Conservation (phyloP, 2,797 vertebrate genomes). For the Phoebastria nigripes region DNA sequence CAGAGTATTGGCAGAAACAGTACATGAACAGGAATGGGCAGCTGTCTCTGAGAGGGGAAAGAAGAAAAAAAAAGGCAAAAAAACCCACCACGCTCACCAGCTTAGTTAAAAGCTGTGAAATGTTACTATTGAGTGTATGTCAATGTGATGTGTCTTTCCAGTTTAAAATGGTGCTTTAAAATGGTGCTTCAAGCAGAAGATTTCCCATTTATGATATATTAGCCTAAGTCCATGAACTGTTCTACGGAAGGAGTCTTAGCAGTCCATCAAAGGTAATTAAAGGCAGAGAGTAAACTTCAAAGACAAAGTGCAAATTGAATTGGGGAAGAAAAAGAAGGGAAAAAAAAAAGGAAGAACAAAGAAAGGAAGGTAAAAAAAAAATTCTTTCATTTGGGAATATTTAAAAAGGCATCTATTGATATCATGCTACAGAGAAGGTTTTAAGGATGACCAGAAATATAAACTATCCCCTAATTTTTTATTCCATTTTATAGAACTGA, state of each 20-base stretch:
- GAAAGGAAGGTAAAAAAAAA: not conserved
- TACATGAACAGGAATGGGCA: slow-evolving; percentile 65
- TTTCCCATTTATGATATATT: slow-evolving; percentile 71
- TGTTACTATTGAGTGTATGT: slow-evolving; percentile 66
- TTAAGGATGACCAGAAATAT: slow-evolving; percentile 6
- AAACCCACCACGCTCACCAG: not conserved
- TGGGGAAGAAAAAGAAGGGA: fast-evolving
- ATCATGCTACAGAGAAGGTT: not conserved
- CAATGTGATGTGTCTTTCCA: slow-evolving; percentile 63
- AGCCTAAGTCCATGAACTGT: slow-evolving; percentile 63
- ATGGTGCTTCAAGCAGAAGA: slow-evolving; percentile 58
- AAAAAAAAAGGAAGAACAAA: not conserved
- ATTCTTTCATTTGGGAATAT: slow-evolving; percentile 45
- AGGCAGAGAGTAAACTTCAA: slow-evolving; percentile 71
- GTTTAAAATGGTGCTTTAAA: slow-evolving; percentile 73
- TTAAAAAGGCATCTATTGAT: slow-evolving; percentile 30
- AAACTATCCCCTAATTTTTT: not conserved
- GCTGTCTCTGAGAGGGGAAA: slow-evolving; percentile 27
- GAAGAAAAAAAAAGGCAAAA: not conserved
- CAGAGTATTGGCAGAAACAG: slow-evolving; percentile 65
- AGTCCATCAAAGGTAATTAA: slow-evolving; percentile 75
- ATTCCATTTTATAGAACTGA: not conserved
- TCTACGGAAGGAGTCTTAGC: slow-evolving; percentile 51
- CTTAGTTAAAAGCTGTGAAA: slow-evolving; percentile 72
- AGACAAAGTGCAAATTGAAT: slow-evolving; percentile 62